A percentile compares a stretch with the other conserved stretches of the same genome.
These are phyloP conservation scores for Colistium nudipinnis DNA, from an alignment of 2,113 vertebrate genomes.

Conservation along the genomic window DNA sequence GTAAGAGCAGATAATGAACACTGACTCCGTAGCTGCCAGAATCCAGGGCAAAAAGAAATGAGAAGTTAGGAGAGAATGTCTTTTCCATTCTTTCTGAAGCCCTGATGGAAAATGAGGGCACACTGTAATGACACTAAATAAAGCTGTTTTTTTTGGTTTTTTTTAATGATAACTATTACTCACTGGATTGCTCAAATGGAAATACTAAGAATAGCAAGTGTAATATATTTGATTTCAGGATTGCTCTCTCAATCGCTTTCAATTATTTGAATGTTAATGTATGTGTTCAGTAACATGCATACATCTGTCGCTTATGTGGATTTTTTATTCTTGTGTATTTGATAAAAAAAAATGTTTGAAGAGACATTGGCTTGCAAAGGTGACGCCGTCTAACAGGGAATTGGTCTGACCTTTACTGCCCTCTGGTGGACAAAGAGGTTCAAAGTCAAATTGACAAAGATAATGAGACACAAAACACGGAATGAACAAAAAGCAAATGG, in stretches of 20 bases:
- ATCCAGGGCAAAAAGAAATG: constrained; percentile 65
- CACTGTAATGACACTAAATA: constrained; percentile 24
- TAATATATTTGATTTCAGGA: background rate
- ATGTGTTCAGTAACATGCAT: background rate
- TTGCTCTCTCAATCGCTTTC: background rate
- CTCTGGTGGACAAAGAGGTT: constrained; percentile 59
- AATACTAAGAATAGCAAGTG: background rate
- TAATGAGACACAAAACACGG: background rate
- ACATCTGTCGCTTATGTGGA: background rate
- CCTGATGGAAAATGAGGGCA: constrained; percentile 23
- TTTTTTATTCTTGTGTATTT: constrained; percentile 3
- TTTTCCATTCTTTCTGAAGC: constrained; percentile 39
- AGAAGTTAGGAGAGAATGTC: constrained; percentile 64
- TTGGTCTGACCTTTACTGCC: constrained; percentile 69
- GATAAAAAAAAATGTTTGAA: too few relatives aligned
- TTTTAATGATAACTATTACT: too few relatives aligned
- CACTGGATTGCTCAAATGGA: background rate
- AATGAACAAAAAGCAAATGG: constrained; percentile 16
- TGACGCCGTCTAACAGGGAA: background rate
- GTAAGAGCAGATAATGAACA: constrained; percentile 82
- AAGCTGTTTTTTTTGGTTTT: too few relatives aligned
- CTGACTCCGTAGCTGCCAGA: constrained; percentile 74
- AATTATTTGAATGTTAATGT: background rate
- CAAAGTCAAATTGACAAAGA: constrained; percentile 3
- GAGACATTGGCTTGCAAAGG: background rate